Conservation (phyloP, 2,113 vertebrate genomes). For the Panurus biarmicus region DNA sequence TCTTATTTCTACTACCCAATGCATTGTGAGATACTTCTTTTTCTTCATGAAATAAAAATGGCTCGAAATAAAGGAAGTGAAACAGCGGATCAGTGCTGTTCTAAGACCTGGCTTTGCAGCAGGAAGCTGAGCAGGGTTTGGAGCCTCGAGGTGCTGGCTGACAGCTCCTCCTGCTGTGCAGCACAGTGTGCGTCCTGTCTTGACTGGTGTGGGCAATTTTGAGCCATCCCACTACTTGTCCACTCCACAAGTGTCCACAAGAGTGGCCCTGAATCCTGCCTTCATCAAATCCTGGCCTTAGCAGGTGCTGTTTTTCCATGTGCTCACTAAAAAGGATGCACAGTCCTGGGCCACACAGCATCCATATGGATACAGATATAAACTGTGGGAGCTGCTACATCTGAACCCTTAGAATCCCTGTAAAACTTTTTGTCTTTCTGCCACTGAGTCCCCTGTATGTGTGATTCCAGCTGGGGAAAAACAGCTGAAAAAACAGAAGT, state of each 20-base stretch:
- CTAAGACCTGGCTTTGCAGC: neutral
- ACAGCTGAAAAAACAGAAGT: neutral
- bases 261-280: neutral
- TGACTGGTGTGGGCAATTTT: neutral
- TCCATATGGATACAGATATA: neutral
- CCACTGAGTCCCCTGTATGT: neutral
- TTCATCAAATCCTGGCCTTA: accelerated
- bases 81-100: neutral
- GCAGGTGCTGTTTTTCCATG: accelerated
- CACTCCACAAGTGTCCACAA: neutral
- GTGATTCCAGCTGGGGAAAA: neutral
- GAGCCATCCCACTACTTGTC: neutral
- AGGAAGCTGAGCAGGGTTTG: neutral
- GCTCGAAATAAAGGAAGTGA: neutral
- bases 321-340: accelerated
- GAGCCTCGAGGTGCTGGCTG: neutral
- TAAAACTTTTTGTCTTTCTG: neutral
- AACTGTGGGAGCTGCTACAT: neutral
- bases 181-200: neutral
- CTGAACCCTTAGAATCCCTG: neutral
- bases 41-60: neutral
- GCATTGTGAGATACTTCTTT: neutral
- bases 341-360: neutral
- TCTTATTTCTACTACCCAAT: neutral
- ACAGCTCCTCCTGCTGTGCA: neutral